Evolutionary conservation across 2,797 vertebrate species (phyloP), one percentile per base, ranked within the genome.

Genomic region (Limnodromus scolopaceus): DNA sequence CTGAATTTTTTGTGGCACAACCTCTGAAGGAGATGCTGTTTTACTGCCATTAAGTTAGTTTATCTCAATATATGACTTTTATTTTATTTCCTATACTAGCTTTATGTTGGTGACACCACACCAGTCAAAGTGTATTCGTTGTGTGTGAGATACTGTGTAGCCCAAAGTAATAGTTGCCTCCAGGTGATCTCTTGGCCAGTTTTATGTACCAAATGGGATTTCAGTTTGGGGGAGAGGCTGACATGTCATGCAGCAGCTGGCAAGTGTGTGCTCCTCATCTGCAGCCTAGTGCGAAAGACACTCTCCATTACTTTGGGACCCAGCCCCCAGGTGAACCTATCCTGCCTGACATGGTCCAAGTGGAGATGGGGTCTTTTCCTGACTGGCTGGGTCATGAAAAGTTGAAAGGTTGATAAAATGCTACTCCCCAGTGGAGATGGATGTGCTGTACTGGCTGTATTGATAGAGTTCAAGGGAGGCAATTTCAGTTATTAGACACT

Each of bases 401-500:
- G 36, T 20, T 69, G 84, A 69, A 82, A 55, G 25, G 51, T 43
- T 66, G 60, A 36, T 84, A 60, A 75, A 88, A 71, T 7, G n/a
- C 36, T 60, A 10, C 43, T 92, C 16, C 45, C 32, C 39, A 32
- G 74, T 45, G 2, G 36, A 92, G 61, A 64, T 10, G 38, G 57
- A 28, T 75, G 16, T 48, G 11, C 55, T 70, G 2, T 32, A 13
- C 45, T 84, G 66, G 6, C 38, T 80, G 36, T 51, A 54, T 34
- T 79, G 71, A 39, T 23, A 48, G 70, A 79, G 39, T 63, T 63
- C 61, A 79, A 68, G 41, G 12, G 45, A 90, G 43, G 39, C 63
- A 92, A 10, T 91, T 96, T 88, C 69, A 77, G 80, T 75, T 92
- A 39, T 75, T 83, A 79, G 70, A 34, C 28, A 25, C 48, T 74